A percentile compares a stretch with the other conserved stretches of the same genome.
Conservation (phyloP, 2,113 vertebrate species). For the Periophthalmodon schlosseri region DNA sequence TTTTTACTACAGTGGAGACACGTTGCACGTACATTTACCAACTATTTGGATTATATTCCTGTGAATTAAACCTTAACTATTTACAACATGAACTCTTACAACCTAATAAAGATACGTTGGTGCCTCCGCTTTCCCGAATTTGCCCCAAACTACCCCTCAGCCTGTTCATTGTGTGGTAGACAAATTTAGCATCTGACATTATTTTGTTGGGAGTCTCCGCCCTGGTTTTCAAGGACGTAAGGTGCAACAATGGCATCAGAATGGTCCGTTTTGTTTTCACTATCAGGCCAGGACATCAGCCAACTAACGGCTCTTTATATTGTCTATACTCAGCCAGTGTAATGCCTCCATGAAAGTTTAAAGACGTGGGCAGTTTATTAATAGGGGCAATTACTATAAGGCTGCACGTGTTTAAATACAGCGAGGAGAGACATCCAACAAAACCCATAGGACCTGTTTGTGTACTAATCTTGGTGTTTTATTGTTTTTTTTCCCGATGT, state of each 20-base stretch:
- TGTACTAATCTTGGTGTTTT: too few relatives aligned
- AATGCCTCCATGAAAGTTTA: slow-evolving; percentile 26
- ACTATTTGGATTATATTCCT: not conserved
- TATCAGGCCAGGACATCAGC: slow-evolving; percentile 62
- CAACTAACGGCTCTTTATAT: slow-evolving; percentile 48
- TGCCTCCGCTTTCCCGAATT: not conserved
- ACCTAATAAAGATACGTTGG: not conserved
- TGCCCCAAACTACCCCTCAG: slow-evolving; percentile 44
- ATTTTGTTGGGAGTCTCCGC: slow-evolving; percentile 59
- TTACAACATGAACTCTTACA: not conserved
- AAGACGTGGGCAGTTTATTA: slow-evolving; percentile 31
- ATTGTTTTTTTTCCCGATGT: too few relatives aligned
- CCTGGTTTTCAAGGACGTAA: slow-evolving; percentile 66
- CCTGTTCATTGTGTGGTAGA: slow-evolving; percentile 53
- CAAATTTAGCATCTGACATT: slow-evolving; percentile 50
- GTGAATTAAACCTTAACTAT: not conserved
- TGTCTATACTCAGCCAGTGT: slow-evolving; percentile 38
- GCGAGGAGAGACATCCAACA: not conserved
- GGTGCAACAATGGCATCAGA: slow-evolving; percentile 67
- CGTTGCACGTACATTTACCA: not conserved
- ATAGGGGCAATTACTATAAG: slow-evolving; percentile 1
- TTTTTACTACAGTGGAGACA: not conserved
- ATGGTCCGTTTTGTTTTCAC: slow-evolving; percentile 29
- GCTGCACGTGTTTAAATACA: not conserved
- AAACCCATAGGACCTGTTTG: not conserved